Base-by-base conservation (phyloP, 2,113 vertebrate species). In the Rhinoderma darwinii region DNA sequence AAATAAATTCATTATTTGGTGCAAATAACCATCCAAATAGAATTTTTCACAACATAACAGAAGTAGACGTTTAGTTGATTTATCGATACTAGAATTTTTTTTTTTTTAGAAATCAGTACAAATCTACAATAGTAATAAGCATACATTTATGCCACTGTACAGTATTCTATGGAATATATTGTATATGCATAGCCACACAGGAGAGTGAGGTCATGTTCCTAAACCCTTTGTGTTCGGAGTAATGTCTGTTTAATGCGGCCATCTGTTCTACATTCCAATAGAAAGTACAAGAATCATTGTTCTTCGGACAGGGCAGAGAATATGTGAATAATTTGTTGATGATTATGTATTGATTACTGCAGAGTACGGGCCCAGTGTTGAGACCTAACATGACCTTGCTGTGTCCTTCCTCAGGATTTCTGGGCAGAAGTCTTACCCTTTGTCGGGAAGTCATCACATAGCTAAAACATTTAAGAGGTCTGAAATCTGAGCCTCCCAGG, bases 281-380 rank as follows among this genome's bases (percentile, higher is more conserved):
- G 68, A 75, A 74, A 30, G 47, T 82, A 87, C 44, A 82, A 75
- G 68, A 82, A 75, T 75, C 79, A 50, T 75, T 82, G 66, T 81
- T 75, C 78, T 30, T 50, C 51, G 22, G 54, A 32, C 39, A 66
- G 37, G 35, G 54, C 54, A 82, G n/a, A 61, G 74, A 82, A 63
- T 82, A 87, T 87, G 86, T 75, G 86, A 87, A 74, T 87, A 73
- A 87, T 87, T 87, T 87, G 86, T 27, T 87, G 86, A 87, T 87
- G 78, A 82, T 82, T 87, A 63, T 63, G 70, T 87, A 87, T 87
- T 81, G 86, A 86, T 86, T 86, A 86, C 50, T 56, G n/a, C 37
- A 73, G 5, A 54, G 85, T 59, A 51, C 35, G 37, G n/a, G 63
- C 78, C 76, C 50, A 73, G 47, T 22, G 39, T 39, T 51, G 66